Evolutionary conservation across 2,797 vertebrate genomes (phyloP), one percentile per base, ranked within the genome.

Genomic region (Champsocephalus gunnari): DNA sequence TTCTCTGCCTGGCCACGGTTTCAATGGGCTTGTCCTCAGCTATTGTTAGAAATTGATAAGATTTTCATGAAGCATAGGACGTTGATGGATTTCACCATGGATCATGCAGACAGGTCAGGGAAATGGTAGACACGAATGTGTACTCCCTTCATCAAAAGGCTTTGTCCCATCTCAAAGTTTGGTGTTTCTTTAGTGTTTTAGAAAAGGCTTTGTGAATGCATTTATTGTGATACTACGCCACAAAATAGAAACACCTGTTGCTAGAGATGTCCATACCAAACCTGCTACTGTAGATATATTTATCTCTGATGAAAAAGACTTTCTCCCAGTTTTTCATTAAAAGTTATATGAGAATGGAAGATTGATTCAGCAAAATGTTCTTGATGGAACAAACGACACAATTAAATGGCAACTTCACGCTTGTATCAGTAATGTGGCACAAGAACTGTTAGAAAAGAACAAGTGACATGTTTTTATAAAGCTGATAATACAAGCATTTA

Each of bases 11-110:
- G 87, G 68, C 73, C 82, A 32, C 69, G 71, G 80, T 85, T 85
- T 82, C 79, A 57, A 41, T 71, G 69, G 54, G 80, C 84, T 86
- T 76, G 72, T 88, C 86, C 81, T 68, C 70, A 66, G 90, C 91
- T 94, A 94, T 92, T 92, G 92, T 94, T 94, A 92, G 91, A 92
- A 88, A 84, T 88, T 86, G 87, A 93, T 94, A 88, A 91, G 91
- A 92, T 89, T 93, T 94, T 94, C 83, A 94, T 93, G 92, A 93
- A 89, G 90, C 88, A 47, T 92, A 81, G 81, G 88, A 91, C 88
- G 2, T 88, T 94, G 93, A 95, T 92, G 80, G 86, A 92, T 91
- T 86, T 87, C 75, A 54, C 83, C 76, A 92, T 94, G 87, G 86
- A 92, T 93, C 92, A 93, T 71, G 69, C 60, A 66, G 92, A 91